Evolutionary conservation across 2,888 invertebrate species (phyloP), one percentile per base, ranked within the genome.

Genomic region (Dione vanillae): DNA sequence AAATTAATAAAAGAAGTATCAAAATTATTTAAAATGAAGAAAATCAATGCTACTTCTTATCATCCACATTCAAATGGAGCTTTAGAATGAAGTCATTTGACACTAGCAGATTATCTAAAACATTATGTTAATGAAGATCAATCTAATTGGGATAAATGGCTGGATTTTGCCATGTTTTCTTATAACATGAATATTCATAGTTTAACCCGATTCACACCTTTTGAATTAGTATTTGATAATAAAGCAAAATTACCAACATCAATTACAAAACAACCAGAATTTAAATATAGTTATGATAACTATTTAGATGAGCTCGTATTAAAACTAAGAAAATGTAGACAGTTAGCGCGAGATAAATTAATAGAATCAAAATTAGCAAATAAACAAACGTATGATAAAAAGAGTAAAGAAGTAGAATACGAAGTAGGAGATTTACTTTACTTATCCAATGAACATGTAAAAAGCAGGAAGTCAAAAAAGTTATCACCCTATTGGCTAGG

Each of bases 61-160:
- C 79, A 81, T 65, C 82, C 83, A 16, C 81, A 83, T 75, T 77
- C 77, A 2, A 81, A 83, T 69, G 83, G 82, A 40, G 78, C 80
- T 5, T 62, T 83, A 43, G 83, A 85, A 77, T 66, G 83, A 20
- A 77, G 74, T 59, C 83, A 83, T 73, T 69, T 70, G 19, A 82
- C 81, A 64, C 78, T 83, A 49, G 78, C 78, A 20, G 80, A 84
- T n/a, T 83, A 82, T 74, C 54, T 87, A 9, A 82, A 82, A 76
- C 82, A 84, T 73, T 86, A 78, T 70, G 78, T 85, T 6, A 80
- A 80, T 19, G 20, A 75, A 67, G 74, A 83, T 20, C 80, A 81
- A 75, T 76, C 70, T 0, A 78, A 85, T 71, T 86, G 85, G 84
- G 51, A 51, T 0, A 54, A 80, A 54, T 81, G 77, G 77, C 35